Evolutionary conservation across 2,113 vertebrate genomes (phyloP), one percentile per base, ranked within the genome.

Genomic region (Tiliqua scincoides): DNA sequence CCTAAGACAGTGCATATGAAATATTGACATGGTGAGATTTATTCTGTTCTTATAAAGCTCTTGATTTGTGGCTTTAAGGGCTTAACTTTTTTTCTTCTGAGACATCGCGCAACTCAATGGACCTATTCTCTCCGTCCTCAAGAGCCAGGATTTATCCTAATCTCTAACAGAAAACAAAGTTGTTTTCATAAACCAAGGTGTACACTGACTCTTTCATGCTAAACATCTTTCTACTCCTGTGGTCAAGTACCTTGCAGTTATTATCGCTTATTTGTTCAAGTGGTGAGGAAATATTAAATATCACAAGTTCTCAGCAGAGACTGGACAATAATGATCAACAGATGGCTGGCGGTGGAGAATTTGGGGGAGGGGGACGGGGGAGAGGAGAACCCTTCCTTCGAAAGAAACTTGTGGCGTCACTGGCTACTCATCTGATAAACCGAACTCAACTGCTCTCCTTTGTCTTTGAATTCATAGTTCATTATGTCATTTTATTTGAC

Each of bases 201-300:
- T 95, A 97, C 96, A 96, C 95, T 94, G 94, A 96, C 93, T 95
- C 95, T 96, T 97, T 98, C 96, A 96, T 96, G 96, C 94, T 96
- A 94, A 94, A 94, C 91, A 96, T 96, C 97, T 97, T 94, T 97
- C 97, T 96, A 95, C 97, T 96, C 97, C 97, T 98, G 97, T 98
- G 97, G 98, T 97, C 97, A 97, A 97, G 97, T 97, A 96, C 96
- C 97, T 98, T 96, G 96, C 97, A 96, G 97, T 98, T 98, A 98
- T 98, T 97, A 96, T 96, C 92, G 57, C 96, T 96, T 99, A 98
- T 99, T 99, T 99, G 97, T 98, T 98, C 98, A 99, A 98, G 98
- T 98, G 97, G 94, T 96, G 95, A 98, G 98, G 98, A 99, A 99
- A 99, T 99, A 99, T 99, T 98, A 98, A 98, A 98, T 99, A 98